These are phyloP conservation scores for Pyrocephalus nanus DNA, from an alignment of 2,797 vertebrate species.

Conservation along the genomic window DNA sequence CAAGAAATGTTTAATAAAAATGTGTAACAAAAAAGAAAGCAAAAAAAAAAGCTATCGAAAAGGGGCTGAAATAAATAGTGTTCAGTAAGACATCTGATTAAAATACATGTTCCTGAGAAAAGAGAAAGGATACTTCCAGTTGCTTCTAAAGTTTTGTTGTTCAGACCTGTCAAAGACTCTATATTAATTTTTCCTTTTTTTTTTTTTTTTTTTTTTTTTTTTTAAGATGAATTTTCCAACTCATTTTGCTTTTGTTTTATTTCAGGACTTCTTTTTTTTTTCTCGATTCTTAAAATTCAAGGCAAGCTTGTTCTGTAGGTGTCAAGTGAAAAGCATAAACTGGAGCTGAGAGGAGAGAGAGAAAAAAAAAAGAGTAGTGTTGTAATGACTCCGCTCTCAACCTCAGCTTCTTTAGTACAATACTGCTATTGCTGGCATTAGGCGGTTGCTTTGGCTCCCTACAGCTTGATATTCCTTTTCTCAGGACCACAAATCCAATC, in stretches of 20 bases:
- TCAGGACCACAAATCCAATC: background rate
- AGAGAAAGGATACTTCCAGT: background rate
- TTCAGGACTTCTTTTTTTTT: background rate
- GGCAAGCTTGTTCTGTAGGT: background rate
- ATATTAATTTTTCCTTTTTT: background rate
- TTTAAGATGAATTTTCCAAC: background rate
- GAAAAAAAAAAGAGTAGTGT: background rate
- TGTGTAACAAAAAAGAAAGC: background rate
- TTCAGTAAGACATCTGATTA: background rate
- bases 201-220: background rate
- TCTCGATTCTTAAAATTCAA: background rate
- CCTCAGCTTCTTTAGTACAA: background rate
- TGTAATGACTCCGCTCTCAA: background rate
- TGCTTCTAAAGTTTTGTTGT: background rate
- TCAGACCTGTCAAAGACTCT: background rate
- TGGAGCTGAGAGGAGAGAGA: rapidly evolving
- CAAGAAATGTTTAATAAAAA: background rate
- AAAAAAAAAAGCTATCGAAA: background rate
- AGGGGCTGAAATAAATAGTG: background rate
- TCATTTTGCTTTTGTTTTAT: rapidly evolving
- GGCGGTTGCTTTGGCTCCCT: background rate
- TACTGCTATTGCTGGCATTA: background rate
- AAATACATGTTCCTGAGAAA: background rate
- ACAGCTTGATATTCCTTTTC: background rate
- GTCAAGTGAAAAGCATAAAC: background rate